Evolutionary conservation across 2,113 vertebrate genomes (phyloP), one percentile per base, ranked within the genome.

Genomic region (Callopanchax toddi): DNA sequence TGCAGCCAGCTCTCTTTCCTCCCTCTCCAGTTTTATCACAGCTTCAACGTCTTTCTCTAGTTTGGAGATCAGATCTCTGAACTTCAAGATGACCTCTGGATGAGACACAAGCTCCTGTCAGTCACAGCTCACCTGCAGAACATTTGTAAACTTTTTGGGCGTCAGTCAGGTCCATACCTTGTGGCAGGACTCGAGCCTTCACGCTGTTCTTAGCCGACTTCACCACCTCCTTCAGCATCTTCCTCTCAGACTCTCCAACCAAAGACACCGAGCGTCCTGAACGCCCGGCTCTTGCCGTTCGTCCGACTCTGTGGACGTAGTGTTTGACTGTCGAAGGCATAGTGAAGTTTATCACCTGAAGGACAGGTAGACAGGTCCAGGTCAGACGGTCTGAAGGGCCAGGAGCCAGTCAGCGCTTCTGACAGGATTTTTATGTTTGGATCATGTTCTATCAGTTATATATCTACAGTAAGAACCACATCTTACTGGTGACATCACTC

Each of bases 241-340:
- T 96, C 76, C 97, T 92, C 77, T 99, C 97, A 0, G 93, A 92
- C 70, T 99, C 97, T 0, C 97, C 97, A 5, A 97, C 96, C 54
- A 99, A 92, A 8, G 97, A 99, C 60, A 99, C 95, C 0, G 97
- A 98, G 3, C 96, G 94, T 0, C 97, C 97, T 0, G 94, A 94
- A 5, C 93, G 93, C 0, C 97, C 96, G 0, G 97, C 97, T 15
- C 97, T 92, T 0, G 97, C 97, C 0, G 97, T 99, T 0, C 97
- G 92, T 1, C 97, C 97, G 17, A 99, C 97, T 0, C 97, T 92
- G 81, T 99, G 97, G 21, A 99, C 97, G 0, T 99, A 99, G 78
- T 99, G 97, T 71, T 99, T 99, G 43, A 87, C 65, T 0, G 97
- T 99, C 70, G 95, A 96, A 6, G 97, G 97, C 97, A 99, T 99